Percentiles rank a stretch among this genome's conserved stretches.
These are phyloP conservation scores for Perizoma affinitatum DNA, from an alignment of 2,888 invertebrate species.

Conservation along the genomic window DNA sequence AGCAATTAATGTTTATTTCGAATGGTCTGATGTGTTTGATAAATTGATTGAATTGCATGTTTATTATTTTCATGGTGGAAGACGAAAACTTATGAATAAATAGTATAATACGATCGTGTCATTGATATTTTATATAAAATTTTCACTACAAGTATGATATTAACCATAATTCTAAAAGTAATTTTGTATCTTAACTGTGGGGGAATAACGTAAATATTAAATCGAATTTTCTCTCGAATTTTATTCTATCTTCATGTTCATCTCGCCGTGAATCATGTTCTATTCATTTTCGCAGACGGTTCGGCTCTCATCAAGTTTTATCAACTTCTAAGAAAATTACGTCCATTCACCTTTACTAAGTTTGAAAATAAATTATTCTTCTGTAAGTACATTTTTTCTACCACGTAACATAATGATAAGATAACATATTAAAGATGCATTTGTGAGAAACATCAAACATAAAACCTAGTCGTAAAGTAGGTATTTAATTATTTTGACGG, in stretches of 20 bases:
- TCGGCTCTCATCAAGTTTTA: background rate
- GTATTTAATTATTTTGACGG: no score
- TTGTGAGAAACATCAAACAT: background rate
- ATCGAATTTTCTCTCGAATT: background rate
- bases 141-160: no score
- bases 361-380: no score
- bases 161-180: no score
- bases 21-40: constrained; percentile 10
- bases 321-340: background rate
- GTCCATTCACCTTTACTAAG: background rate
- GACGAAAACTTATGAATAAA: no score
- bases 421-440: no score
- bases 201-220: constrained; percentile 2
- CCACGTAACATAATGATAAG: no score
- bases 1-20: constrained; percentile 23
- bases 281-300: constrained; percentile 1
- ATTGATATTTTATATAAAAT: constrained; percentile 5
- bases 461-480: background rate
- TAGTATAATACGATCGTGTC: background rate
- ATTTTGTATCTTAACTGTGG: background rate
- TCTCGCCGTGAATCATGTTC: constrained; percentile 1
- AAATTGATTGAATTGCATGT: constrained; percentile 19
- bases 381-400: no score
- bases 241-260: constrained; percentile 1
- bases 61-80: constrained; percentile 1